Conservation (phyloP, 2,113 vertebrate genomes). For the Chamaea fasciata region DNA sequence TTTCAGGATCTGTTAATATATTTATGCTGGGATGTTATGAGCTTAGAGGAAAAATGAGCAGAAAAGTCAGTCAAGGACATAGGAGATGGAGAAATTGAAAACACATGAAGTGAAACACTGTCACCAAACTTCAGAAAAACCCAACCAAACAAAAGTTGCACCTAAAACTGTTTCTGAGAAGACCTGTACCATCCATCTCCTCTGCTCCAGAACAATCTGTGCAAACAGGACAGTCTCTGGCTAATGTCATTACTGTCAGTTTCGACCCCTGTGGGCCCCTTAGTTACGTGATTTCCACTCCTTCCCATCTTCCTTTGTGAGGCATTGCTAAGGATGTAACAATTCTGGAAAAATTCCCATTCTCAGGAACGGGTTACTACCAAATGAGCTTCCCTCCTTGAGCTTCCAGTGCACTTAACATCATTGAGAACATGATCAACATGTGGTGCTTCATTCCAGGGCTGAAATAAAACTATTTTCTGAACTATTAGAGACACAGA, state of each 20-base stretch:
- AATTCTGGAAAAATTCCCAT: neutral
- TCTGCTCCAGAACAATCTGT: neutral
- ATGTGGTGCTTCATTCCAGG: neutral
- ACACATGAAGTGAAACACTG: neutral
- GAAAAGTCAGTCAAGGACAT: constrained; percentile 15
- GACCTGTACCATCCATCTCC: neutral
- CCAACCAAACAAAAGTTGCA: neutral
- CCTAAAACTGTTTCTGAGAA: neutral
- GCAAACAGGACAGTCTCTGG: neutral
- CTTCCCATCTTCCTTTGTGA: neutral
- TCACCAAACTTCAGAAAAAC: neutral
- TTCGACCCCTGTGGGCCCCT: neutral
- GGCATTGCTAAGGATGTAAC: neutral
- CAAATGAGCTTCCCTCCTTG: neutral
- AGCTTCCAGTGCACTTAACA: neutral
- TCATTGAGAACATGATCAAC: fast-evolving
- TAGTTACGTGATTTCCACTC: neutral
- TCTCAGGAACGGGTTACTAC: neutral
- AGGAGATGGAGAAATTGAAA: neutral
- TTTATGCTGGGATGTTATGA: constrained; percentile 20
- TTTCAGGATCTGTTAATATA: constrained; percentile 48
- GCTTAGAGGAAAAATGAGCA: neutral
- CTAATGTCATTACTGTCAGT: neutral
- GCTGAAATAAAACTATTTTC: neutral
- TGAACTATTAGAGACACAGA: neutral